These are phyloP conservation scores for Scelioninae gen. 1 DNA, from an alignment of 2,888 invertebrate species.

Conservation along the genomic window DNA sequence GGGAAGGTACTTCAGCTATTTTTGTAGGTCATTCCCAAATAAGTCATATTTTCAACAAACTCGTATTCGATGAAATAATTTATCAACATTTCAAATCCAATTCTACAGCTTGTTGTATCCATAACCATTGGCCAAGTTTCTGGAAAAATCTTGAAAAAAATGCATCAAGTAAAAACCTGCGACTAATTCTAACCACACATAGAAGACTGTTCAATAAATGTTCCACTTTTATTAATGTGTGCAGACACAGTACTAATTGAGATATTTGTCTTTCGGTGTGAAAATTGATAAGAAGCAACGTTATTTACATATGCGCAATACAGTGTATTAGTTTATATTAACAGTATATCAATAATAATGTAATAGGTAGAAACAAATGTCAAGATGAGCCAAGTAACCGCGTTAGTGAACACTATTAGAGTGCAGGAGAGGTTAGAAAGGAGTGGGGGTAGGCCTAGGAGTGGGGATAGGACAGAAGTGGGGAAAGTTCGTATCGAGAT, in stretches of 20 bases:
- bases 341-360: slow-evolving; percentile 15
- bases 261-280: too few species aligned
- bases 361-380: slow-evolving; percentile 29
- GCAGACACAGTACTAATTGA: too few species aligned
- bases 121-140: too few species aligned
- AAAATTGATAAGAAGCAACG: slow-evolving; percentile 6
- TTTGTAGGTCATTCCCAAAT: slow-evolving; percentile 30
- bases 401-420: slow-evolving; percentile 52
- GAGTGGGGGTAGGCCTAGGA: too few species aligned
- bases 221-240: too few species aligned
- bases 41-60: neutral
- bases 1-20: slow-evolving; percentile 1
- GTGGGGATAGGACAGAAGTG: neutral
- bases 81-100: slow-evolving; percentile 7
- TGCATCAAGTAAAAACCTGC: too few species aligned
- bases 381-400: slow-evolving; percentile 51
- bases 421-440: slow-evolving; percentile 31
- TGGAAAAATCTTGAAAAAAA: too few species aligned
- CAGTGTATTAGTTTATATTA: slow-evolving; percentile 42
- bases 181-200: too few species aligned
- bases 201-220: too few species aligned
- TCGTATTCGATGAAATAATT: slow-evolving; percentile 15
- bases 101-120: too few species aligned
- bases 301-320: slow-evolving; percentile 23
- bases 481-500: slow-evolving; percentile 59